These are phyloP conservation scores for Squalus acanthias DNA, from an alignment of 2,797 vertebrate species.

Conservation along the genomic window DNA sequence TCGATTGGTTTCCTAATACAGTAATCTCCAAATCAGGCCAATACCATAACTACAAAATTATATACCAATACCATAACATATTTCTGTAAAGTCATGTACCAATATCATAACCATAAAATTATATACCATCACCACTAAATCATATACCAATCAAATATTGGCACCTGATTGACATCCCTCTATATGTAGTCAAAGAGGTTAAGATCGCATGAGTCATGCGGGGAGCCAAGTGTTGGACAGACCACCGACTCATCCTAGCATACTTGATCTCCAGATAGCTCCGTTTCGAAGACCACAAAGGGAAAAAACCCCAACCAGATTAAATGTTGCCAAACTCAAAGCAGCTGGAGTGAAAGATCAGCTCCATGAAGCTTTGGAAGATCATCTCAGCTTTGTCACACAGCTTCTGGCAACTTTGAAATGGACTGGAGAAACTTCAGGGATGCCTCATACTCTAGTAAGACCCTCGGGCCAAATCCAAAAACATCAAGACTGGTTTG, in stretches of 20 bases:
- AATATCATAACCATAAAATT: neutral
- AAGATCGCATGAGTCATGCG: neutral
- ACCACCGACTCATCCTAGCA: neutral
- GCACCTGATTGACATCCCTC: neutral
- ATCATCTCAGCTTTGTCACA: neutral
- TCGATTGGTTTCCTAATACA: neutral
- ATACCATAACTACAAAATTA: neutral
- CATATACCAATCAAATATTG: neutral
- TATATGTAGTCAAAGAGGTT: neutral
- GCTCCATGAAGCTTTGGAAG: neutral
- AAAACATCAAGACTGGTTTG: neutral
- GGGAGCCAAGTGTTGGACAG: neutral
- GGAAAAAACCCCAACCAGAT: neutral
- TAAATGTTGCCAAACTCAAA: neutral
- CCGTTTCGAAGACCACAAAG: neutral
- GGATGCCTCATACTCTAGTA: neutral
- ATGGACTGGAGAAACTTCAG: neutral
- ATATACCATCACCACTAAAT: neutral
- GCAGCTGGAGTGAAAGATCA: neutral
- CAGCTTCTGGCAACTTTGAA: neutral
- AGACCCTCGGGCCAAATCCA: neutral
- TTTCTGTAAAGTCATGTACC: neutral
- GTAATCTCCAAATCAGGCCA: neutral
- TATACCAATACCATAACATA: neutral
- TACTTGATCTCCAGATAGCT: neutral